Conservation (phyloP, 1,140 invertebrate species). For the Bombus waltoni region DNA sequence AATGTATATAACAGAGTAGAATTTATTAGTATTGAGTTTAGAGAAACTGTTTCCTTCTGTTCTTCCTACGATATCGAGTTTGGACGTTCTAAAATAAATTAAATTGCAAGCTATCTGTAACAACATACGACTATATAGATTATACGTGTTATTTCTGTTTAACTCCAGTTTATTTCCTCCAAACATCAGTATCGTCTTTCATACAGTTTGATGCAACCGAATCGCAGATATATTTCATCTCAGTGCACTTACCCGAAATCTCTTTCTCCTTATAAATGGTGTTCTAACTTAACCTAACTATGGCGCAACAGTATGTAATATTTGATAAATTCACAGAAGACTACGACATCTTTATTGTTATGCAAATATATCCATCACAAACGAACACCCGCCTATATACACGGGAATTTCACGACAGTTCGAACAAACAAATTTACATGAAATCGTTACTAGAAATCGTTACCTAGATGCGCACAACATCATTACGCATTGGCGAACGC, state of each 20-base stretch:
- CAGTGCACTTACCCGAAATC: too few species aligned
- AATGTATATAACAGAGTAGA: neutral
- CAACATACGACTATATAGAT: neutral
- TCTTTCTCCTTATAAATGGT: too few species aligned
- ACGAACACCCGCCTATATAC: too few species aligned
- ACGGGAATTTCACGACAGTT: neutral
- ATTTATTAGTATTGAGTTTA: neutral
- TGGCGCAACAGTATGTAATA: neutral
- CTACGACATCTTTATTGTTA: neutral
- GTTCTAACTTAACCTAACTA: neutral
- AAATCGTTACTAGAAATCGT: neutral
- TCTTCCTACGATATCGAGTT: neutral
- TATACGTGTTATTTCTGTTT: neutral
- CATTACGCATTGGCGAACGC: neutral
- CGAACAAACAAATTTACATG: neutral
- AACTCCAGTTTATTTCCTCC: neutral
- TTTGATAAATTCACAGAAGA: neutral
- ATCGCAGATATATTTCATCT: too few species aligned
- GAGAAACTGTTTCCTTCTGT: neutral
- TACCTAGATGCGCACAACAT: neutral
- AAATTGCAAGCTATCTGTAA: neutral
- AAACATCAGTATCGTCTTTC: too few species aligned
- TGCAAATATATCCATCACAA: neutral
- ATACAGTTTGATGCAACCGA: too few species aligned
- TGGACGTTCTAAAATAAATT: neutral